Percentiles rank a stretch among this genome's conserved stretches.
Conservation (phyloP, 2,888 invertebrate genomes). For the Sylvicola cinctus region DNA sequence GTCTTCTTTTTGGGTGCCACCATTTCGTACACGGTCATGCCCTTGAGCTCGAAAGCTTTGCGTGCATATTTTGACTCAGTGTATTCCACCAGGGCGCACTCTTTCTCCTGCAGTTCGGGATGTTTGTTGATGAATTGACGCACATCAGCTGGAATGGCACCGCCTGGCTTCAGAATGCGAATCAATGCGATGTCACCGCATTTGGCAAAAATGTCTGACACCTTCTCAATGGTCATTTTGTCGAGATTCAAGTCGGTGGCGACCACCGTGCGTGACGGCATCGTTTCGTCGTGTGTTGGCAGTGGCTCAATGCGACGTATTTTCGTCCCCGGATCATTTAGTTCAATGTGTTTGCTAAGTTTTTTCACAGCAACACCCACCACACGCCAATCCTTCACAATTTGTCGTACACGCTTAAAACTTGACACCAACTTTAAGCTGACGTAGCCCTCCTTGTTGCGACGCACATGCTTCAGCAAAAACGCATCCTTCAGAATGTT, state of each 20-base stretch:
- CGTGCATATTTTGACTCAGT: constrained; percentile 71
- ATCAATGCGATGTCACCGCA: constrained; percentile 84
- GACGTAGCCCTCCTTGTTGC: constrained; percentile 91
- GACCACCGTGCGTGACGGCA: constrained; percentile 78
- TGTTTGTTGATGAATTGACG: constrained; percentile 79
- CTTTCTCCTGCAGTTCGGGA: constrained; percentile 65
- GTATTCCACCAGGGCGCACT: constrained; percentile 82
- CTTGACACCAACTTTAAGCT: constrained; percentile 87
- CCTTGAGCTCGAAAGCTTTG: constrained; percentile 48
- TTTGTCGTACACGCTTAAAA: constrained; percentile 83
- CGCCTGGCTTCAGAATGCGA: constrained; percentile 70
- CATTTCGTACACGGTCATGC: constrained; percentile 44
- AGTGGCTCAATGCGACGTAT: constrained; percentile 65
- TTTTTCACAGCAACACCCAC: constrained; percentile 69
- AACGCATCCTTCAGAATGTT: constrained; percentile 92
- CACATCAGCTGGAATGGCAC: constrained; percentile 77
- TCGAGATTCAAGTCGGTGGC: constrained; percentile 71
- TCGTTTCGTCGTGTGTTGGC: constrained; percentile 80
- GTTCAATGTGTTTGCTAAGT: constrained; percentile 58
- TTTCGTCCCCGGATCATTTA: constrained; percentile 82
- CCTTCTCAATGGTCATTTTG: constrained; percentile 68
- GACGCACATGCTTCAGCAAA: constrained; percentile 77
- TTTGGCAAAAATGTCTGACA: constrained; percentile 72
- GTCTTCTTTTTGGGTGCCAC: constrained; percentile 59
- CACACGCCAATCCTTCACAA: constrained; percentile 85